Conservation (phyloP, 2,888 invertebrate species). For the Lysandra bellargus region DNA sequence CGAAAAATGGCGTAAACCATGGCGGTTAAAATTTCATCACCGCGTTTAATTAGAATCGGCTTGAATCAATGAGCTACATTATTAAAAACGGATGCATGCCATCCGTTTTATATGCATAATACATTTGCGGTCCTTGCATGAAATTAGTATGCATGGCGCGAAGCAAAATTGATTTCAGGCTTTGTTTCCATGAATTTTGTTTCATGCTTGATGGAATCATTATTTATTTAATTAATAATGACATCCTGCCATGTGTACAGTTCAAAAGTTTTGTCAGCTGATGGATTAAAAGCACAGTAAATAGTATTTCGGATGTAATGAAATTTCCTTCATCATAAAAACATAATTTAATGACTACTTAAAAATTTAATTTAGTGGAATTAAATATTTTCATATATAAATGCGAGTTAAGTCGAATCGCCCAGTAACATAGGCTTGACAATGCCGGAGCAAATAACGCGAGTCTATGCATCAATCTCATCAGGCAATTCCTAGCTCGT, state of each 20-base stretch:
- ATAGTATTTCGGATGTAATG: not conserved
- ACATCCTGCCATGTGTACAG: not conserved
- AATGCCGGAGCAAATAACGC: too few relatives aligned
- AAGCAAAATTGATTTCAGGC: constrained; percentile 19
- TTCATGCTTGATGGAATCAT: not conserved
- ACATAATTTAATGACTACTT: too few relatives aligned
- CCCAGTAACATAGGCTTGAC: too few relatives aligned
- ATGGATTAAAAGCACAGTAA: not conserved
- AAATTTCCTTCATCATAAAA: too few relatives aligned
- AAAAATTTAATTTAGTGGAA: too few relatives aligned
- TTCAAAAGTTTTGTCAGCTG: not conserved
- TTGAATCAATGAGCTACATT: constrained; percentile 26
- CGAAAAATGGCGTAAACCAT: not conserved
- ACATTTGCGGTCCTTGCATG: constrained; percentile 14
- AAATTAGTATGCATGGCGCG: constrained; percentile 22
- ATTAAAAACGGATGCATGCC: constrained; percentile 21
- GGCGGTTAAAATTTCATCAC: not conserved
- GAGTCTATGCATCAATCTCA: not conserved
- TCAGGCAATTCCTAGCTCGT: not conserved
- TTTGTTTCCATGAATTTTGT: constrained; percentile 17
- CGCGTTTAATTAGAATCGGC: constrained; percentile 18
- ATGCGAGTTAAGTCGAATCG: too few relatives aligned
- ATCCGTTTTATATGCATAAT: constrained; percentile 11
- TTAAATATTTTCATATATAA: too few relatives aligned
- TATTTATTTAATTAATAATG: constrained; percentile 20